A percentile compares a stretch with the other conserved stretches of the same genome.
phyloP scores from a whole-genome alignment of 2,888 invertebrate genomes.

The Caenorhabditis afra region DNA sequence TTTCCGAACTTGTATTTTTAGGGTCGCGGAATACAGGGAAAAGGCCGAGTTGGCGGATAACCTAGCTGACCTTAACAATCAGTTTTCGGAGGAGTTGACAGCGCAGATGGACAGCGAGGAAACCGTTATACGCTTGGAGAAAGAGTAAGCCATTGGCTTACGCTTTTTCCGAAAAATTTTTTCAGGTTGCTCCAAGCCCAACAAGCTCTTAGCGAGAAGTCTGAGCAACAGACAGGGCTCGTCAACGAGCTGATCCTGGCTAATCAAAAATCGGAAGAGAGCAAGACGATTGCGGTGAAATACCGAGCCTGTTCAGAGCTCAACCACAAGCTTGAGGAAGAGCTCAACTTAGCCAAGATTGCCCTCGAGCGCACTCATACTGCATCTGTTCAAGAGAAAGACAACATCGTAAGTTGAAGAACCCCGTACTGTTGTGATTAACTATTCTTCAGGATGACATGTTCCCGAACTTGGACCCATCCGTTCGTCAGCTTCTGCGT shows the following conservation, averaged over 20 bases:
- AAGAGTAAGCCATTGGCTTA: no score
- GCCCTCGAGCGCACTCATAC: no score
- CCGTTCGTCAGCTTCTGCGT: slow-evolving; percentile 21
- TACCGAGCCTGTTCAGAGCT: not conserved
- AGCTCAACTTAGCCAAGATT: not conserved
- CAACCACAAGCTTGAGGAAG: not conserved
- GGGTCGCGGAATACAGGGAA: not conserved
- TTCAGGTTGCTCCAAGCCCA: no score
- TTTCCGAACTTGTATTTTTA: no score
- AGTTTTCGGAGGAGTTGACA: not conserved
- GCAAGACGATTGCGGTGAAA: not conserved
- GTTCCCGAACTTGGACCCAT: slow-evolving; percentile 24
- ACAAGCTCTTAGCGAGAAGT: not conserved
- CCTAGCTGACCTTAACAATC: not conserved
- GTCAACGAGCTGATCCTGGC: slow-evolving; percentile 19
- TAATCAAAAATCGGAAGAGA: slow-evolving; percentile 11
- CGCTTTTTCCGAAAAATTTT: not conserved
- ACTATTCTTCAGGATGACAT: slow-evolving; percentile 8
- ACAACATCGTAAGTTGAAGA: not conserved
- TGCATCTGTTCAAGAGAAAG: not conserved
- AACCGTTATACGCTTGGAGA: not conserved
- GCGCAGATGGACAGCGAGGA: not conserved
- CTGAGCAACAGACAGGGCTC: slow-evolving; percentile 13
- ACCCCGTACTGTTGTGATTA: not conserved
- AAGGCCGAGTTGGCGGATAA: not conserved